Conservation (phyloP, 2,888 invertebrate species). For the Therioaphis trifolii region DNA sequence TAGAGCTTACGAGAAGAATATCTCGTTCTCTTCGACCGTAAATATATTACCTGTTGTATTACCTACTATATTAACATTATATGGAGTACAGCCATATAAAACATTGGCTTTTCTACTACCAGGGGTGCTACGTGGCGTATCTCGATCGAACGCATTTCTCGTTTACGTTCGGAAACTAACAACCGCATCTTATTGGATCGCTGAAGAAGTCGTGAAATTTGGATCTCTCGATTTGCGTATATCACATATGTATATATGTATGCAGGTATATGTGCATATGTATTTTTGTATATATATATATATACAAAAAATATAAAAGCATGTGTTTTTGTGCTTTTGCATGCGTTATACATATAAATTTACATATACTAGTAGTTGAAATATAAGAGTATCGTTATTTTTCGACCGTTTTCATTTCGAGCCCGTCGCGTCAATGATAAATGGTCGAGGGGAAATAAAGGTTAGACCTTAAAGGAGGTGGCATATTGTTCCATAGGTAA, state of each 20-base stretch:
- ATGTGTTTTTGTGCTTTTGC: background rate
- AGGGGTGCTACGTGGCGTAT: background rate
- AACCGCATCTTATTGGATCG: background rate
- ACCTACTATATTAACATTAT: too few relatives aligned
- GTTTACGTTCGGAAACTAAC: conserved; percentile 16
- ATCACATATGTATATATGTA: background rate
- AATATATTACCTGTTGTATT: too few relatives aligned
- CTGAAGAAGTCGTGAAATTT: background rate
- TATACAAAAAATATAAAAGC: too few relatives aligned
- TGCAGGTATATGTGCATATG: conserved; percentile 24
- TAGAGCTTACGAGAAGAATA: too few relatives aligned
- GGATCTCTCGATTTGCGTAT: background rate
- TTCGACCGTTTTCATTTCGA: conserved; percentile 48
- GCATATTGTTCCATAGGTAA: conserved; percentile 37
- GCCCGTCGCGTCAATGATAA: conserved; percentile 47
- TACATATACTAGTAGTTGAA: conserved; percentile 18
- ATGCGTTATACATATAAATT: conserved; percentile 42
- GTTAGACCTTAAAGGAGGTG: conserved; percentile 17
- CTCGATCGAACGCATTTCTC: conserved; percentile 19
- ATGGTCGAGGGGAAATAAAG: conserved; percentile 45
- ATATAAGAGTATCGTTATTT: conserved; percentile 52
- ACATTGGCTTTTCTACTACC: too few relatives aligned
- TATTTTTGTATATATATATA: background rate
- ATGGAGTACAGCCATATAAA: too few relatives aligned
- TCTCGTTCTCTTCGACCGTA: background rate